Conservation (phyloP, 2,113 vertebrate species). For the Hippocampus comes region DNA sequence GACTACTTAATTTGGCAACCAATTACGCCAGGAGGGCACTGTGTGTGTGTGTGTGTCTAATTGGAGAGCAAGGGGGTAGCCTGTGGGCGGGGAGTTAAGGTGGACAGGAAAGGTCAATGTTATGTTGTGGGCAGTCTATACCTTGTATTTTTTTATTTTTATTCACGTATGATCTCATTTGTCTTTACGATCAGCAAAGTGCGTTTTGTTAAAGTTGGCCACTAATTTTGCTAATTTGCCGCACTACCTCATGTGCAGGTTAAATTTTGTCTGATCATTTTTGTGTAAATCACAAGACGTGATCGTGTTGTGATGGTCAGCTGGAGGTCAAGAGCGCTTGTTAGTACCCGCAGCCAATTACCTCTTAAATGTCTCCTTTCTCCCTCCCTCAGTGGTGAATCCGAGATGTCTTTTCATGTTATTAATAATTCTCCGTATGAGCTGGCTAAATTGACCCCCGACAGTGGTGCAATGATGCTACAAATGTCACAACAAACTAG, state of each 20-base stretch:
- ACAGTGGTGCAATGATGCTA: not conserved
- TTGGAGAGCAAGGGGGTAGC: constrained; percentile 51
- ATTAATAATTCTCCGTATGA: not conserved
- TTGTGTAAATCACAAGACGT: too few relatives aligned
- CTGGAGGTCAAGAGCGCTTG: not conserved
- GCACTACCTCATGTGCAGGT: not conserved
- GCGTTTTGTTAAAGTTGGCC: not conserved
- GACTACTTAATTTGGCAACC: constrained; percentile 49
- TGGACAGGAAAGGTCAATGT: constrained; percentile 13
- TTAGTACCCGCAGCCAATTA: constrained; percentile 39
- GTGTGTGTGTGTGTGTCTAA: constrained; percentile 53
- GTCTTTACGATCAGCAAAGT: not conserved
- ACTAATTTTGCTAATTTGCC: not conserved
- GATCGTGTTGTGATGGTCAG: constrained; percentile 25
- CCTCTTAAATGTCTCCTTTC: constrained; percentile 4
- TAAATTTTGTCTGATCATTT: not conserved
- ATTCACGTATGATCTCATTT: too few relatives aligned
- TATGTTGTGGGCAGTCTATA: not conserved
- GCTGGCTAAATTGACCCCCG: not conserved
- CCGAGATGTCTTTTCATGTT: constrained; percentile 2
- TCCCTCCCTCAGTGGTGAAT: not conserved
- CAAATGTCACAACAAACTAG: not conserved
- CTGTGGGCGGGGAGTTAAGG: constrained; percentile 23
- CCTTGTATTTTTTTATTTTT: too few relatives aligned
- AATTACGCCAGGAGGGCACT: constrained; percentile 43